A percentile compares a stretch with the other conserved stretches of the same genome.
phyloP scores from a whole-genome alignment of 2,888 invertebrate species.

The Amphipoea lucens region DNA sequence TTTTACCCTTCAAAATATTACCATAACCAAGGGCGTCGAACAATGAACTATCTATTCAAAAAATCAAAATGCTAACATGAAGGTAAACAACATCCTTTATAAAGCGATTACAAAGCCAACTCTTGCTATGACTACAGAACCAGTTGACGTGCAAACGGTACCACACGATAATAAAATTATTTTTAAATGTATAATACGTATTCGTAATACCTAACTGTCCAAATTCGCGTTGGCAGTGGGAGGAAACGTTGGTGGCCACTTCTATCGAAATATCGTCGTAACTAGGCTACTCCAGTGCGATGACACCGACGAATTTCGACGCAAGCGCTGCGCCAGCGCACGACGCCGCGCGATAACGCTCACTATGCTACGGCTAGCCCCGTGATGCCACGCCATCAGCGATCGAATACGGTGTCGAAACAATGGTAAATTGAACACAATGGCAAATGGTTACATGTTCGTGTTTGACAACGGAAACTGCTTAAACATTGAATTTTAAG shows the following conservation, averaged over 20 bases:
- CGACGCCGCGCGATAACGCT: constrained; percentile 49
- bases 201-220: constrained; percentile 54
- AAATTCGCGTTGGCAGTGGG: constrained; percentile 58
- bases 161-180: constrained; percentile 21
- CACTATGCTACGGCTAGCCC: constrained; percentile 34
- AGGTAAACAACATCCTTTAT: constrained; percentile 8
- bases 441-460: constrained; percentile 46
- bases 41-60: constrained; percentile 12
- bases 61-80: background rate
- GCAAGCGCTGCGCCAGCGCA: constrained; percentile 57
- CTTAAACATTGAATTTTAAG: constrained; percentile 19
- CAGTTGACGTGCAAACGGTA: constrained; percentile 17
- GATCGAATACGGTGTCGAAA: constrained; percentile 55
- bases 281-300: constrained; percentile 83
- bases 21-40: background rate
- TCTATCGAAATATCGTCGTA: constrained; percentile 85
- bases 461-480: constrained; percentile 45
- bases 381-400: constrained; percentile 44
- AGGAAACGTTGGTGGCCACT: constrained; percentile 59
- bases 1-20: constrained; percentile 6
- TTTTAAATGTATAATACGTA: constrained; percentile 43
- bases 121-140: background rate
- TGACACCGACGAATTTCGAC: constrained; percentile 78
- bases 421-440: constrained; percentile 59
- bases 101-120: background rate